Evolutionary conservation across 2,113 vertebrate genomes (phyloP).

Genomic region (Pionites leucogaster): DNA sequence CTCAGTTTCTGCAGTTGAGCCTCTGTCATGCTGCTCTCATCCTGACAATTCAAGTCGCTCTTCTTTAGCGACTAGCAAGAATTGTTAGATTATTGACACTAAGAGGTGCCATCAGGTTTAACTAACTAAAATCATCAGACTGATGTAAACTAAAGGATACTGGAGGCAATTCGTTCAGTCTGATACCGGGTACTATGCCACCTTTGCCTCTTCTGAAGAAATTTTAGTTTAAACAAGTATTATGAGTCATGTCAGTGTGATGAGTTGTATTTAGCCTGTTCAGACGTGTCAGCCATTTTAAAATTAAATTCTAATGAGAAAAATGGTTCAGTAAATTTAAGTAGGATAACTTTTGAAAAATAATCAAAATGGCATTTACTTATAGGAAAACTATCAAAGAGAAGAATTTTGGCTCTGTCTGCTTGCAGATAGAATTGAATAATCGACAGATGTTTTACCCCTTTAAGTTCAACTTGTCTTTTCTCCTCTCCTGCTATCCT

Average conservation of each 20-base stretch:
- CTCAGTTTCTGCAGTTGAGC: neutral
- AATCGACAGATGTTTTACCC: rapidly evolving
- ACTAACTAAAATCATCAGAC: neutral
- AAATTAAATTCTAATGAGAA: neutral
- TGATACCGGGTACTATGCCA: neutral
- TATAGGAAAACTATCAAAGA: neutral
- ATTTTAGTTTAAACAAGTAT: neutral
- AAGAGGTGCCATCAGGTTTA: neutral
- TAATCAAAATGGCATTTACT: neutral
- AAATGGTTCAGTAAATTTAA: neutral
- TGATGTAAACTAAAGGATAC: neutral
- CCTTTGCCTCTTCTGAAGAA: neutral
- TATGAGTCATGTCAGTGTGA: neutral
- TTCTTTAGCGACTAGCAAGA: neutral
- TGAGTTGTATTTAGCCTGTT: neutral
- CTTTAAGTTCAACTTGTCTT: neutral
- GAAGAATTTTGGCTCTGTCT: neutral
- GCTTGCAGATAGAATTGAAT: neutral
- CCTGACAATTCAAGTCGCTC: neutral
- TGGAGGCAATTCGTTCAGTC: neutral
- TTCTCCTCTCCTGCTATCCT: neutral
- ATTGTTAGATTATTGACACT: neutral
- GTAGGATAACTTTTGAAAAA: neutral
- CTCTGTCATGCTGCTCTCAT: neutral
- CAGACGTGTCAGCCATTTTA: neutral